phyloP scores from a whole-genome alignment of 2,888 invertebrate species.

The Bhutanitis thaidina region DNA sequence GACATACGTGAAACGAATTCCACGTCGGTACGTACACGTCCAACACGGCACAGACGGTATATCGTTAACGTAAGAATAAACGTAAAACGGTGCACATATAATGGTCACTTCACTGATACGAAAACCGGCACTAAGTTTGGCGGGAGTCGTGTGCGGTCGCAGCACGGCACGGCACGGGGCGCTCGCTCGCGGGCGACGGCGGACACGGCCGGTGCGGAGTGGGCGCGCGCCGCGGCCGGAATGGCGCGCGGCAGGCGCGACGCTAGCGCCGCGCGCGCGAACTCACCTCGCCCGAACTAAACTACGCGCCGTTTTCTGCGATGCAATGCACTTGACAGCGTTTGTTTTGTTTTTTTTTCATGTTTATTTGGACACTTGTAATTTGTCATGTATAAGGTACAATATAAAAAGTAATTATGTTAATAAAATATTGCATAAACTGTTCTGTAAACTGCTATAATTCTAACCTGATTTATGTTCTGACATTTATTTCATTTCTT shows the following conservation, averaged over 20 bases:
- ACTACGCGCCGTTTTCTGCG: slow-evolving; percentile 33
- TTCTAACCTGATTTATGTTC: too few relatives aligned
- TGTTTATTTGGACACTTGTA: too few relatives aligned
- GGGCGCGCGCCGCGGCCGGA: slow-evolving; percentile 74
- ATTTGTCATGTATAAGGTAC: too few relatives aligned
- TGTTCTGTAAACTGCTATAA: too few relatives aligned
- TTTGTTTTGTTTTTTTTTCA: background rate
- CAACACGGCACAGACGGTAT: slow-evolving; percentile 11
- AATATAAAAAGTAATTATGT: too few relatives aligned
- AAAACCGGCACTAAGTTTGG: slow-evolving; percentile 43
- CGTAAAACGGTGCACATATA: slow-evolving; percentile 18
- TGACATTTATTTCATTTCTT: too few relatives aligned
- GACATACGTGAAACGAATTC: slow-evolving; percentile 68
- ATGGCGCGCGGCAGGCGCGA: slow-evolving; percentile 59
- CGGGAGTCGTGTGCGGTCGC: slow-evolving; percentile 47
- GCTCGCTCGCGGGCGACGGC: slow-evolving; percentile 38
- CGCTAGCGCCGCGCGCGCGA: slow-evolving; percentile 45
- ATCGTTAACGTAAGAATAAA: slow-evolving; percentile 13
- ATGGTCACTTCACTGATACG: slow-evolving; percentile 27
- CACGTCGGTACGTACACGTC: slow-evolving; percentile 39
- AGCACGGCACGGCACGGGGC: slow-evolving; percentile 34
- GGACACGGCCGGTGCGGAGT: slow-evolving; percentile 47
- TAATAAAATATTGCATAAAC: too few relatives aligned
- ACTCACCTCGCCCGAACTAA: slow-evolving; percentile 26
- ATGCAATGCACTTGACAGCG: slow-evolving; percentile 15